Conservation (phyloP, 2,888 invertebrate genomes). For the Eupelmus urozonus region DNA sequence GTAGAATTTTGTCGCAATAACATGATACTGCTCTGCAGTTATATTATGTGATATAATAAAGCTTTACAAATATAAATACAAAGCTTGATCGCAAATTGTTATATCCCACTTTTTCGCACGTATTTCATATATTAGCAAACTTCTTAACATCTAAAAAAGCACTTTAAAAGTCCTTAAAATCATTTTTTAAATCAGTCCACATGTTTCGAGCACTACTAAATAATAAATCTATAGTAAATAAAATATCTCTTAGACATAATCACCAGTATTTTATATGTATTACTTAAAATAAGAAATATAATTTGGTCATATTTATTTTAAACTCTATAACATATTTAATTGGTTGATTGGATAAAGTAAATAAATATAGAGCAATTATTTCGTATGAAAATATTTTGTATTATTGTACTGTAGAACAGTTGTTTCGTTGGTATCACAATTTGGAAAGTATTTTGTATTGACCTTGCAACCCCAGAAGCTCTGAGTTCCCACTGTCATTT, state of each 20-base stretch:
- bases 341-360: too few relatives aligned
- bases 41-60: not conserved
- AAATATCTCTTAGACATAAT: not conserved
- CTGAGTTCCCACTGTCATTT: too few relatives aligned
- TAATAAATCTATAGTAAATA: not conserved
- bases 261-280: not conserved
- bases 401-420: constrained; percentile 9
- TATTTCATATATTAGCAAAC: constrained; percentile 12
- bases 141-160: constrained; percentile 6
- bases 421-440: constrained; percentile 36
- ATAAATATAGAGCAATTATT: constrained; percentile 9
- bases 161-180: constrained; percentile 15
- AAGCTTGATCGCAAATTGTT: too few relatives aligned
- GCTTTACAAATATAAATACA: constrained; percentile 25
- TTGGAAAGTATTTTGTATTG: constrained; percentile 34
- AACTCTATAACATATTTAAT: too few relatives aligned
- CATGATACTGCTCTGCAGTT: constrained; percentile 36
- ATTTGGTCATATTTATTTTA: not conserved
- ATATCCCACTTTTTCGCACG: too few relatives aligned
- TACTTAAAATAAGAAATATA: not conserved
- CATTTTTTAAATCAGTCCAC: constrained; percentile 22
- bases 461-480: constrained; percentile 10
- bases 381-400: constrained; percentile 29
- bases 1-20: constrained; percentile 27
- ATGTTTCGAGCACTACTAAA: not conserved